phyloP scores from a whole-genome alignment of 2,888 invertebrate genomes.

The Drosophila helvetica region DNA sequence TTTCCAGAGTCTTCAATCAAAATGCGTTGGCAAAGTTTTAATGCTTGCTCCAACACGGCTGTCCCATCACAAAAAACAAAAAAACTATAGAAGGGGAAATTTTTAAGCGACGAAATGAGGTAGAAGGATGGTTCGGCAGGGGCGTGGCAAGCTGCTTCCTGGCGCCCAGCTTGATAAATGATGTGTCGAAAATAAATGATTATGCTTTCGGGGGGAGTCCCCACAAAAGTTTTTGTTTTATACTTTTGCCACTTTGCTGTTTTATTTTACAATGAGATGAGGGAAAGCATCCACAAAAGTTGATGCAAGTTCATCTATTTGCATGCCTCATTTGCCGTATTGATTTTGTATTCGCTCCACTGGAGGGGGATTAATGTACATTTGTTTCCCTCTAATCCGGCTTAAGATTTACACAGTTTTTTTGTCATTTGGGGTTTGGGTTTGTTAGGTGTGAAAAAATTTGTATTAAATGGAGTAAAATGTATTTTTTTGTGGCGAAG shows the following conservation, averaged over 20 bases:
- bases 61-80: slow-evolving; percentile 1
- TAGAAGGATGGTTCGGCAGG: neutral
- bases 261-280: slow-evolving; percentile 27
- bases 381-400: slow-evolving; percentile 38
- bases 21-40: slow-evolving; percentile 76
- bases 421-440: slow-evolving; percentile 26
- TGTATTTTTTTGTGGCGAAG: neutral
- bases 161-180: slow-evolving; percentile 64
- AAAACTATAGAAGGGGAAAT: slow-evolving; percentile 37
- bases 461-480: slow-evolving; percentile 22
- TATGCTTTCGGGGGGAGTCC: slow-evolving; percentile 44
- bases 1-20: slow-evolving; percentile 69
- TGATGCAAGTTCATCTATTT: slow-evolving; percentile 44
- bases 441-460: slow-evolving; percentile 20
- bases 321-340: slow-evolving; percentile 58
- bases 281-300: slow-evolving; percentile 31
- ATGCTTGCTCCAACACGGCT: slow-evolving; percentile 51
- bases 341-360: no score
- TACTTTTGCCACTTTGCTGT: slow-evolving; percentile 32
- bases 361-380: slow-evolving; percentile 28
- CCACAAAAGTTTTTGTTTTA: slow-evolving; percentile 42
- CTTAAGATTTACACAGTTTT: slow-evolving; percentile 26
- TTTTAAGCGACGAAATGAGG: slow-evolving; percentile 36
- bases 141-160: slow-evolving; percentile 52
- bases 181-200: slow-evolving; percentile 80